Percentiles rank a stretch among this genome's conserved stretches.
Conservation (phyloP, 64 coral and sea anemone genomes). For the Cladopsammia gracilis region DNA sequence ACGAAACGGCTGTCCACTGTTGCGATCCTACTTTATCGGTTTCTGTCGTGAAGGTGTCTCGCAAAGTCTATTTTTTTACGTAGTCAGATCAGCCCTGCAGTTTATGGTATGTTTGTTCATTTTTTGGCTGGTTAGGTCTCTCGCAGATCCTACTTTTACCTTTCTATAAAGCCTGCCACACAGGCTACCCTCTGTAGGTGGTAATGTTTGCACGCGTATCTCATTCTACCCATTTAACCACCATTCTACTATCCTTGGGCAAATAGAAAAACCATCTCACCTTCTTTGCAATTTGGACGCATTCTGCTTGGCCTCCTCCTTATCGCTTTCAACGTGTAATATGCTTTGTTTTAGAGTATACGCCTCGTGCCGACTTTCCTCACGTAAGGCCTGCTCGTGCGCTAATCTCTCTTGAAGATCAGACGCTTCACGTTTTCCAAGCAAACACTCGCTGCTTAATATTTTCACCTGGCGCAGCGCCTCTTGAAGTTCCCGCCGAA, state of each 20-base stretch:
- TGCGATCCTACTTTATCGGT: too few species aligned
- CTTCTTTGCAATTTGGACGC: slow-evolving; percentile 75
- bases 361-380: slow-evolving; percentile 74
- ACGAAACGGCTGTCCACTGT: too few species aligned
- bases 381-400: slow-evolving; percentile 71
- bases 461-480: slow-evolving; percentile 90
- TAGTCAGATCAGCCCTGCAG: too few species aligned
- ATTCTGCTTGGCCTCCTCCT: slow-evolving; percentile 81
- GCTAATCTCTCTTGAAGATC: slow-evolving; percentile 82
- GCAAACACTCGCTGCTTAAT: slow-evolving; percentile 80
- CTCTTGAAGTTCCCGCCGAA: slow-evolving; percentile 79
- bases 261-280: slow-evolving; percentile 38
- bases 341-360: slow-evolving; percentile 77
- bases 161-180: too few species aligned
- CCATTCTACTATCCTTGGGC: background rate
- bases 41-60: too few species aligned
- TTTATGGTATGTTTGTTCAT: too few species aligned
- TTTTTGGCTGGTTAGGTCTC: too few species aligned
- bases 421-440: slow-evolving; percentile 70
- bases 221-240: too few species aligned
- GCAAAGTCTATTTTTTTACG: too few species aligned
- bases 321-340: slow-evolving; percentile 77
- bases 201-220: too few species aligned
- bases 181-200: too few species aligned
- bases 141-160: too few species aligned